phyloP scores from a whole-genome alignment of 2,113 vertebrate species.

The Alethe diademata region DNA sequence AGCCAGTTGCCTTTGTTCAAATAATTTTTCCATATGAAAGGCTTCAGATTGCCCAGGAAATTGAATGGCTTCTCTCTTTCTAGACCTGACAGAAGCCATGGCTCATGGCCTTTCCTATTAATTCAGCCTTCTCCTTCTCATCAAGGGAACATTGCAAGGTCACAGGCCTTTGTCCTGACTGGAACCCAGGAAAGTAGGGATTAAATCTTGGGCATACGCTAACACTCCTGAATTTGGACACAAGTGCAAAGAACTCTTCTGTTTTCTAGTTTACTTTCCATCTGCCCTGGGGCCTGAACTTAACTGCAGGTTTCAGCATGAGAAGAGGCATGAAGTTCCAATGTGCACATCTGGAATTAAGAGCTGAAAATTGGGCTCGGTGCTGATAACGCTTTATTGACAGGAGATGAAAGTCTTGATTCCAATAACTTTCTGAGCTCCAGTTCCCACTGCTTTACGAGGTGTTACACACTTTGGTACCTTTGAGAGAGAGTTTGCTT shows the following conservation, averaged over 20 bases:
- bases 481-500: slow-evolving; percentile 60
- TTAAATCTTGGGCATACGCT: background rate
- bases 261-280: slow-evolving; percentile 18
- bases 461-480: slow-evolving; percentile 71
- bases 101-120: background rate
- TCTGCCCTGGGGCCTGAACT: background rate
- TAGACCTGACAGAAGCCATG: background rate
- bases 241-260: slow-evolving; percentile 2
- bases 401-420: slow-evolving; percentile 75
- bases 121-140: background rate
- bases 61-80: background rate
- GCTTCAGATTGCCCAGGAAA: background rate
- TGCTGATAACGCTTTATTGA: slow-evolving; percentile 72
- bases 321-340: slow-evolving; percentile 41
- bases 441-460: slow-evolving; percentile 70
- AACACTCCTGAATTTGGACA: background rate
- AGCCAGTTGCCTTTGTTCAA: background rate
- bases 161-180: background rate
- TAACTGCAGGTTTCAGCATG: background rate
- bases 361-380: slow-evolving; percentile 44
- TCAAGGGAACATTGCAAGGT: background rate
- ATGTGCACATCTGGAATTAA: slow-evolving; percentile 68
- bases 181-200: background rate
- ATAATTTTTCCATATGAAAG: background rate
- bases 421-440: slow-evolving; percentile 64